A percentile compares a stretch with the other conserved stretches of the same genome.
Evolutionary conservation across 2,888 invertebrate genomes (phyloP).

Genomic region (Schizotus pectinicornis): DNA sequence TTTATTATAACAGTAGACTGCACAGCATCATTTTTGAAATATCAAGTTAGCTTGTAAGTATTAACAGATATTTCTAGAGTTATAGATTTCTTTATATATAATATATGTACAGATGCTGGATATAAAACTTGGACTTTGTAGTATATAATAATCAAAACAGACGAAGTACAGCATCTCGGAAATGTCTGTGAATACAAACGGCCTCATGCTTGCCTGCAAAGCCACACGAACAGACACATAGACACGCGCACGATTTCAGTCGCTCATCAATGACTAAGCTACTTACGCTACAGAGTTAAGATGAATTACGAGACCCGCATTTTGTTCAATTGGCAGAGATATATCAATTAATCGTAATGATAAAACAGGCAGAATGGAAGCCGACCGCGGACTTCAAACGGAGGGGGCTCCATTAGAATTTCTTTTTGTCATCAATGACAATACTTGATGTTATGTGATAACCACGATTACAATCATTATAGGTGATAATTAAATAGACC

Average conservation of each 20-base stretch:
- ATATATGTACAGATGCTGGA: conserved; percentile 38
- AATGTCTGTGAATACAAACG: conserved; percentile 41
- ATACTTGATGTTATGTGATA: conserved; percentile 50
- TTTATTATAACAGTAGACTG: conserved; percentile 41
- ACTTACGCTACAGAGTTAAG: conserved; percentile 40
- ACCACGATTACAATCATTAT: conserved; percentile 36
- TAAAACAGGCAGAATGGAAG: conserved; percentile 37
- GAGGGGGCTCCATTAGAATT: conserved; percentile 39
- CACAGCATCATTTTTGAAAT: conserved; percentile 50
- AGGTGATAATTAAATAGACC: neutral
- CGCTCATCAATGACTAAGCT: conserved; percentile 43
- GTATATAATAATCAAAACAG: conserved; percentile 26
- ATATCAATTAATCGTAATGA: conserved; percentile 30
- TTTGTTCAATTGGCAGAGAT: conserved; percentile 56
- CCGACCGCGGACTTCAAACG: conserved; percentile 33
- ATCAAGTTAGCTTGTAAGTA: conserved; percentile 38
- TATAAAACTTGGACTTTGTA: conserved; percentile 48
- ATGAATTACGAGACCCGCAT: conserved; percentile 50
- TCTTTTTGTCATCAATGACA: conserved; percentile 47
- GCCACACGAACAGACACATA: conserved; percentile 40
- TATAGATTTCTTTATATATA: conserved; percentile 26
- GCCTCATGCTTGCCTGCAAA: conserved; percentile 36
- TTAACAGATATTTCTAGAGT: conserved; percentile 42
- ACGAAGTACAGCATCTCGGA: conserved; percentile 44
- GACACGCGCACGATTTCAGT: conserved; percentile 31